phyloP scores from a whole-genome alignment of 1,140 invertebrate species.

The Meteorus sp. region DNA sequence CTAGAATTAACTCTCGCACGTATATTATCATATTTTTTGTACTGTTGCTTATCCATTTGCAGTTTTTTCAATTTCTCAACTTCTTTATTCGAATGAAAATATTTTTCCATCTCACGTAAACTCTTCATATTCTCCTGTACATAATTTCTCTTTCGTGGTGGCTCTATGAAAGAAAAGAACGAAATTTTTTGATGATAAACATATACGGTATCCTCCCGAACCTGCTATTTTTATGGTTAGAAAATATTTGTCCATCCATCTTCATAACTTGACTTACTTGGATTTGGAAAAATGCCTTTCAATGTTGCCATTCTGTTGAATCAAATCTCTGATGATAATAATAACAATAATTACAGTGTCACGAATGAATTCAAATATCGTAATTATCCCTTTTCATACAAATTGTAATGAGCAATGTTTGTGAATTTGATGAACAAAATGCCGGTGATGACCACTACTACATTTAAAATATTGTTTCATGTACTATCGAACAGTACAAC shows the following conservation, averaged over 20 bases:
- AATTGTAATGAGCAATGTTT: too few species aligned
- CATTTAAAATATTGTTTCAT: too few species aligned
- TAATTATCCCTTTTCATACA: too few species aligned
- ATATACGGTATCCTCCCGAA: too few species aligned
- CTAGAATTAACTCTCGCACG: conserved; percentile 30
- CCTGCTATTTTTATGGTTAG: neutral
- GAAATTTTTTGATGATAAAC: neutral
- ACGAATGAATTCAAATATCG: conserved; percentile 6
- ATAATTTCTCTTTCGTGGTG: conserved; percentile 49
- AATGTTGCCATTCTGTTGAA: conserved; percentile 40
- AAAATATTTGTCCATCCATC: neutral
- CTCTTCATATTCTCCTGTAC: conserved; percentile 56
- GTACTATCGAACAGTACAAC: too few species aligned
- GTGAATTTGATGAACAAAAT: too few species aligned
- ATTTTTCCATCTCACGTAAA: conserved; percentile 47
- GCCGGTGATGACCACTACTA: too few species aligned
- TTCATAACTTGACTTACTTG: conserved; percentile 41
- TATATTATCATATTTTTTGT: conserved; percentile 36
- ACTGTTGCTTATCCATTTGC: conserved; percentile 29
- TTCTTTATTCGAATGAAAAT: conserved; percentile 38
- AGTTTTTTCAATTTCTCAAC: conserved; percentile 36
- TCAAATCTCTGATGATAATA: neutral
- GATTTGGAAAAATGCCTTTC: conserved; percentile 50
- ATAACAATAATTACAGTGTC: neutral
- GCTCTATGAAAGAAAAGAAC: conserved; percentile 38